Percentiles rank a stretch among this genome's conserved stretches.
These are phyloP conservation scores for Gryllus bimaculatus DNA, from an alignment of 1,140 invertebrate species.

Conservation along the genomic window DNA sequence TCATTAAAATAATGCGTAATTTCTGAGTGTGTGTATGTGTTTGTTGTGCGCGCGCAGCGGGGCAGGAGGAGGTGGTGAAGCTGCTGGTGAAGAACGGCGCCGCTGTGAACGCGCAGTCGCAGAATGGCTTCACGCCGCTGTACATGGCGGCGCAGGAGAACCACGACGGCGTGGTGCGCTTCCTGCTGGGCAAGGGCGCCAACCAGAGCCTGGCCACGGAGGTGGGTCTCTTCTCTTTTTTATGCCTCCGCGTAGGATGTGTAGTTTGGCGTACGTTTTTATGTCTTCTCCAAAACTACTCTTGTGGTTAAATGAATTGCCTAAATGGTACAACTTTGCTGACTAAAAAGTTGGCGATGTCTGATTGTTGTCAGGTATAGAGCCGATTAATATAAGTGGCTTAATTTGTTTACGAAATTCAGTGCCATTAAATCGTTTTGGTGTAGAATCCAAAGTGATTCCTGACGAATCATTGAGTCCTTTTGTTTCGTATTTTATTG, in stretches of 20 bases:
- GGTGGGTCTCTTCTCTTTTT: slow-evolving; percentile 46
- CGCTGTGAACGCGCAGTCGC: slow-evolving; percentile 91
- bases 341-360: not conserved
- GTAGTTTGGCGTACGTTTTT: too few relatives aligned
- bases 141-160: slow-evolving; percentile 99
- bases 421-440: too few relatives aligned
- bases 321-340: not conserved
- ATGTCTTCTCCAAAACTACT: not conserved
- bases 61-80: slow-evolving; percentile 89
- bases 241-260: too few relatives aligned
- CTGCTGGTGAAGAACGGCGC: slow-evolving; percentile 81
- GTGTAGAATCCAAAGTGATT: too few relatives aligned
- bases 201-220: slow-evolving; percentile 95
- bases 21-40: too few relatives aligned
- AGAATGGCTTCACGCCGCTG: slow-evolving; percentile 95
- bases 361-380: too few relatives aligned
- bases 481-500: too few relatives aligned
- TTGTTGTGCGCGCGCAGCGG: slow-evolving; percentile 45
- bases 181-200: slow-evolving; percentile 84
- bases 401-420: too few relatives aligned
- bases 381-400: too few relatives aligned
- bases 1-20: too few relatives aligned
- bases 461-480: too few relatives aligned
- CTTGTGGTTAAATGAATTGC: not conserved
- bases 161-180: slow-evolving; percentile 88